Conservation (phyloP, 2,113 vertebrate genomes). For the Ifrita kowaldi region DNA sequence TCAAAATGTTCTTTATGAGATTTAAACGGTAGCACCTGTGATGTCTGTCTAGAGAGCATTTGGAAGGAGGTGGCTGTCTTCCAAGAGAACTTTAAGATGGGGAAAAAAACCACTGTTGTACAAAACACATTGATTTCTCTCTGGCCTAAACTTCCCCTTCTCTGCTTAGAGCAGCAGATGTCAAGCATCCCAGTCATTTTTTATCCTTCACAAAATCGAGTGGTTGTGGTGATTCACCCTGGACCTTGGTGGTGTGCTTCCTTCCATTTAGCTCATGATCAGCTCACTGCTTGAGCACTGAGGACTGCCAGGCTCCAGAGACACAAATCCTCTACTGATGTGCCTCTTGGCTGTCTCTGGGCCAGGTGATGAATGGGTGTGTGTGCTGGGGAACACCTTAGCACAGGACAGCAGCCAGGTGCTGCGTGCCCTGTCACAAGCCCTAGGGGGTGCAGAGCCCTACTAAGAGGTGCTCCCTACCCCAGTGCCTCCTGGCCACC, state of each 20-base stretch:
- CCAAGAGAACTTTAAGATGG: neutral
- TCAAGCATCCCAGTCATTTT: neutral
- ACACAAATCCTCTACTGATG: neutral
- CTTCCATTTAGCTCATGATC: neutral
- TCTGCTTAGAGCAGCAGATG: neutral
- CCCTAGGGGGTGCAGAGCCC: neutral
- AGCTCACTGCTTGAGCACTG: neutral
- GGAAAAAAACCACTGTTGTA: fast-evolving
- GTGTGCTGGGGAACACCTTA: neutral
- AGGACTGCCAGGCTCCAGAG: neutral
- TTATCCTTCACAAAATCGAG: neutral
- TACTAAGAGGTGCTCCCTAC: neutral
- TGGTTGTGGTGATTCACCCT: neutral
- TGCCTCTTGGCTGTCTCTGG: neutral
- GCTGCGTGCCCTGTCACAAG: neutral
- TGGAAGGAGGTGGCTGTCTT: neutral
- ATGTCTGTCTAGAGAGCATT: neutral
- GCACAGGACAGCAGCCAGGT: neutral
- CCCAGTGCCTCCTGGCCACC: neutral
- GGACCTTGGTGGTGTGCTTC: neutral
- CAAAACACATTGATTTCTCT: neutral
- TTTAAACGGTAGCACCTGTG: neutral
- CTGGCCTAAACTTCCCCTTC: neutral
- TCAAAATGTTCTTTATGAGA: neutral
- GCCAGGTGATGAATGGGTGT: neutral